phyloP scores from a whole-genome alignment of 2,113 vertebrate species.

The Amblyopsis rosae region DNA sequence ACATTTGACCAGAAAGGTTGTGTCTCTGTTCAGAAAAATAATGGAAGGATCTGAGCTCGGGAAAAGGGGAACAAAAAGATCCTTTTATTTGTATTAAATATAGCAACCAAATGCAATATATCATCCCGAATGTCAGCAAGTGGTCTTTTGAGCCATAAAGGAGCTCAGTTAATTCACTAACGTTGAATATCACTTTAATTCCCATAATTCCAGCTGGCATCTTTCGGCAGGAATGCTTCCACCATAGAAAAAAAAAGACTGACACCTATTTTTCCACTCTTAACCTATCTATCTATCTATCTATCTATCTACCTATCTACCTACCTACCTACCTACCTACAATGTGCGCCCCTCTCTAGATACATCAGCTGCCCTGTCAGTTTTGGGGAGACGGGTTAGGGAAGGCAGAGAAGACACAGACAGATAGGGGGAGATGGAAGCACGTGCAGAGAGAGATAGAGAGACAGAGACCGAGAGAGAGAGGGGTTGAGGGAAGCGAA shows the following conservation, averaged over 20 bases:
- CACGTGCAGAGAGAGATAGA: conserved; percentile 11
- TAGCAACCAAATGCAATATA: too few species aligned
- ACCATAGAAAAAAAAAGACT: not conserved
- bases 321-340: conserved; percentile 25
- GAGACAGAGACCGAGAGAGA: conserved; percentile 30
- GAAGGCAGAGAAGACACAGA: conserved; percentile 8
- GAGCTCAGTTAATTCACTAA: too few species aligned
- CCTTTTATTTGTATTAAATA: too few species aligned
- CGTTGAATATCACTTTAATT: too few species aligned
- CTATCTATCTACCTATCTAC: conserved; percentile 1
- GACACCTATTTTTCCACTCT: not conserved
- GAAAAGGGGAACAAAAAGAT: too few species aligned
- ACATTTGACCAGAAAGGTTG: too few species aligned
- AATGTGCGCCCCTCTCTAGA: conserved; percentile 37
- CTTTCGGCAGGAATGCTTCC: not conserved
- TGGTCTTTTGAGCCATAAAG: too few species aligned
- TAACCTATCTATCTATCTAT: not conserved
- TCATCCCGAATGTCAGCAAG: too few species aligned
- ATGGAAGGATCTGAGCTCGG: too few species aligned
- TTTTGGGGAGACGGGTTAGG: conserved; percentile 41
- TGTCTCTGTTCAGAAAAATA: too few species aligned
- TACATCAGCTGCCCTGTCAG: conserved; percentile 61
- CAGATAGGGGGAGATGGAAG: conserved; percentile 38
- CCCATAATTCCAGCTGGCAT: conserved; percentile 21
- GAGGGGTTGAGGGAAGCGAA: conserved; percentile 35